Evolutionary conservation across 2,113 vertebrate species (phyloP), one percentile per base, ranked within the genome.

Genomic region (Australoheros scitulus): DNA sequence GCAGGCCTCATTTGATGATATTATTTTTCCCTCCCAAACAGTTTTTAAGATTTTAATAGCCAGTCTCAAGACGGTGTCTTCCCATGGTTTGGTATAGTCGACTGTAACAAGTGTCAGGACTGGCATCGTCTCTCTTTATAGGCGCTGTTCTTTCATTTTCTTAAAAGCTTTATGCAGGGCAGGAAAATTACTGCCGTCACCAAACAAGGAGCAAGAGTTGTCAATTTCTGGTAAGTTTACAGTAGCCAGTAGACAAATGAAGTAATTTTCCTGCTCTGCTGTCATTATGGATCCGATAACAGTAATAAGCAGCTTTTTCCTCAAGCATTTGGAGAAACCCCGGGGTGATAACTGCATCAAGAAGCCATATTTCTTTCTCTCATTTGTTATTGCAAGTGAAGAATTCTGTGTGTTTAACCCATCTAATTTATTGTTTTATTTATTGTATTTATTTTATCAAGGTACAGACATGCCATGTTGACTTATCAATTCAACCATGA

Each of bases 351-450:
- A 89, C 90, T 92, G 92, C 94, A 93, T 92, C 92, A 89, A 94
- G 89, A 95, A 95, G 94, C 95, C 95, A 95, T 95, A 95, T 94
- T 92, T 91, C 83, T 93, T 94, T 93, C 85, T 93, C 81, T 91
- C 87, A 83, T 93, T 94, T 94, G 91, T 94, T 74, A 3, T 84
- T 72, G 72, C 94, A 92, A 93, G 93, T 88, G 91, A 90, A 85
- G 91, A 93, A 82, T 64, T 90, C 87, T 93, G 81, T 93, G 84
- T 92, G 89, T 94, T 72, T 80, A 90, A 94, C 92, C 92, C 93
- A 92, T 85, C 92, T 95, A 95, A 95, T 94, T 95, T 95, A 95
- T 95, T 95, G 77, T 94, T 94, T 95, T 94, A 94, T 95, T 95
- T 95, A 95, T 95, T 95, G 93, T 94, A 95, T 95, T 95, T 95